Evolutionary conservation across 2,888 invertebrate species (phyloP), one percentile per base, ranked within the genome.

Genomic region (Mythimna ferrago): DNA sequence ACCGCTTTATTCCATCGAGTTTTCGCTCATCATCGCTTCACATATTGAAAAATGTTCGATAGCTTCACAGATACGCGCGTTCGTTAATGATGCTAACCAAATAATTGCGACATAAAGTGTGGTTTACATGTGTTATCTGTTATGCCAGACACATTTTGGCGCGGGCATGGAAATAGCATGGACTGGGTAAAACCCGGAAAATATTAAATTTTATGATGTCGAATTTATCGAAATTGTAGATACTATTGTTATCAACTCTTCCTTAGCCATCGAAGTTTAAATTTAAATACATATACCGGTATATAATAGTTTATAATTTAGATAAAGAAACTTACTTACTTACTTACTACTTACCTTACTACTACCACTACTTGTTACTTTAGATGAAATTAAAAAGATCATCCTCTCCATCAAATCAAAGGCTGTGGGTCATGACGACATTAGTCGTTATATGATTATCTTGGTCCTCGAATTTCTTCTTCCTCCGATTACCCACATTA

Each of bases 1-100:
- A 87, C 89, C 78, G 87, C 86, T 85, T 86, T 85, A 85, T 88
- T 86, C 82, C 86, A 89, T 89, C 86, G 83, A 83, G 87, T 88
- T 92, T 92, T 91, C 87, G 90, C 91, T 88, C 84, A 88, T 88
- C 82, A 84, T 78, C 71, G 68, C 72, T 69, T 74, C 76, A 76
- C 75, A 66, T 84, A 81, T 73, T 84, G 74, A 78, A 86, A 76
- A 67, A 74, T 77, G 57, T 75, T 73, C 67, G 35, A 72, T 77
- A 72, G 70, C 67, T 77, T 71, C 21, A 63, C 19, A 63, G 83
- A 81, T 83, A 83, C 76, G 69, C 65, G 64, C 62, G 62, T 60
- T 66, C 57, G 57, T 76, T 71, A 53, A 67, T 76, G 72, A 78
- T 74, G 71, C 66, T 71, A 66, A 62, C 64, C 54, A 72, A 81